These are phyloP conservation scores for Kryptolebias marmoratus DNA, from an alignment of 2,113 vertebrate species.

Conservation along the genomic window DNA sequence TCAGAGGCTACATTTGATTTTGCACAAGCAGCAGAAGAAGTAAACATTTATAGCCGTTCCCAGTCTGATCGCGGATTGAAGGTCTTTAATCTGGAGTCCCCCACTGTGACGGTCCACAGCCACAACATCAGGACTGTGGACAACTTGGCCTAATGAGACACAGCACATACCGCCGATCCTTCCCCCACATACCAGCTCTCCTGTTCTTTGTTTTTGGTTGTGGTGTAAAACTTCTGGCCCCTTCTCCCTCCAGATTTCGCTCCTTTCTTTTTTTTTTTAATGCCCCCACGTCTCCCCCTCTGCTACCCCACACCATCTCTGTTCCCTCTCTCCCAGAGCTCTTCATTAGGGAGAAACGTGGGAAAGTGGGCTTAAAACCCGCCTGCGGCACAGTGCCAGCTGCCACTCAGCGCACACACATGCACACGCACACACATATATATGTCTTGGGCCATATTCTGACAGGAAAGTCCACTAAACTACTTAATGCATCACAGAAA, in stretches of 20 bases:
- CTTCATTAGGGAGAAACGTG: conserved; percentile 79
- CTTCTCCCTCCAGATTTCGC: conserved; percentile 49
- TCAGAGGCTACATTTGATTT: conserved; percentile 23
- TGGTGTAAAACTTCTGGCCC: conserved; percentile 61
- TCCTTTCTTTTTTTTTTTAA: conserved; percentile 59
- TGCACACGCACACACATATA: conserved; percentile 24
- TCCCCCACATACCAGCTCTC: conserved; percentile 39
- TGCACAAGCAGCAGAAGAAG: conserved; percentile 1
- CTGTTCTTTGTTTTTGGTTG: conserved; percentile 66
- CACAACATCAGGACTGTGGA: conserved; percentile 54
- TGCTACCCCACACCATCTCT: conserved; percentile 48
- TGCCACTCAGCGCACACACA: conserved; percentile 53
- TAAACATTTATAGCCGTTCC: neutral
- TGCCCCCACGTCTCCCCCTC: conserved; percentile 35
- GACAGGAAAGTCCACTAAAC: conserved; percentile 64
- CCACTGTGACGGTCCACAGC: conserved; percentile 47
- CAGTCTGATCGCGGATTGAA: conserved; percentile 8
- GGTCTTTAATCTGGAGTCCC: conserved; percentile 41
- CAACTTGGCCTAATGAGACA: conserved; percentile 65
- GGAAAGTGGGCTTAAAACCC: conserved; percentile 77
- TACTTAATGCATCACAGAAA: conserved; percentile 55
- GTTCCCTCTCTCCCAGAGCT: conserved; percentile 72
- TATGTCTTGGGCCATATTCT: conserved; percentile 39
- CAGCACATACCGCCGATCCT: conserved; percentile 39
- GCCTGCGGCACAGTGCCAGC: conserved; percentile 75